These are phyloP conservation scores for Fistularia tabacaria DNA, from an alignment of 2,797 vertebrate species.

Conservation along the genomic window DNA sequence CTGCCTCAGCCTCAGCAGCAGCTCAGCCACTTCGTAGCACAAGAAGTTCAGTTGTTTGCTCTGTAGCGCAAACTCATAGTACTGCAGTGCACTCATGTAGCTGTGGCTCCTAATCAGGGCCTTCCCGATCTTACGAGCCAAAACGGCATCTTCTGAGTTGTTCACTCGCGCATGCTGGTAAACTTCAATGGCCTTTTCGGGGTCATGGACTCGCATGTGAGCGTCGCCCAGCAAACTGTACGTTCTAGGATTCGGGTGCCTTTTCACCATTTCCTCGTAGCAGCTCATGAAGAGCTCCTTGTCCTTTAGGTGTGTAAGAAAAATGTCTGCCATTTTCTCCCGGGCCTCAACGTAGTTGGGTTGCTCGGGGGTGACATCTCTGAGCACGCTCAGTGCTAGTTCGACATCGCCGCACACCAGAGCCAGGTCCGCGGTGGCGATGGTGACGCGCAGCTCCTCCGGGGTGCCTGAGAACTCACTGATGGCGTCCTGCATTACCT, in stretches of 20 bases:
- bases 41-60: constrained; percentile 89
- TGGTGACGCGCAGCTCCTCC: constrained; percentile 88
- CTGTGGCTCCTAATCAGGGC: constrained; percentile 93
- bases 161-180: constrained; percentile 91
- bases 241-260: constrained; percentile 84
- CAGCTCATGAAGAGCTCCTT: constrained; percentile 89
- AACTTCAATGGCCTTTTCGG: constrained; percentile 90
- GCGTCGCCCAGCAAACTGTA: constrained; percentile 92
- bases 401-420: constrained; percentile 88
- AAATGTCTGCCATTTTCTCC: constrained; percentile 95
- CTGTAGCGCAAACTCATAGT: constrained; percentile 91
- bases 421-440: constrained; percentile 89
- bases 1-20: constrained; percentile 90
- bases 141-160: constrained; percentile 86
- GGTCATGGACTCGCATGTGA: constrained; percentile 97
- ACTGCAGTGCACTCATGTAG: constrained; percentile 92
- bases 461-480: constrained; percentile 93
- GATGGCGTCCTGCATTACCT: constrained; percentile 95
- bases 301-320: constrained; percentile 90
- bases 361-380: constrained; percentile 87
- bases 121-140: constrained; percentile 96
- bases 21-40: constrained; percentile 89
- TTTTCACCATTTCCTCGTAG: constrained; percentile 95
- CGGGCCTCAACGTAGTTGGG: constrained; percentile 92
- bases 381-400: constrained; percentile 88